Percentiles rank a stretch among this genome's conserved stretches.
These are phyloP conservation scores for Stichodactyla mertensii DNA, from an alignment of 64 coral and sea anemone genomes.

Conservation along the genomic window DNA sequence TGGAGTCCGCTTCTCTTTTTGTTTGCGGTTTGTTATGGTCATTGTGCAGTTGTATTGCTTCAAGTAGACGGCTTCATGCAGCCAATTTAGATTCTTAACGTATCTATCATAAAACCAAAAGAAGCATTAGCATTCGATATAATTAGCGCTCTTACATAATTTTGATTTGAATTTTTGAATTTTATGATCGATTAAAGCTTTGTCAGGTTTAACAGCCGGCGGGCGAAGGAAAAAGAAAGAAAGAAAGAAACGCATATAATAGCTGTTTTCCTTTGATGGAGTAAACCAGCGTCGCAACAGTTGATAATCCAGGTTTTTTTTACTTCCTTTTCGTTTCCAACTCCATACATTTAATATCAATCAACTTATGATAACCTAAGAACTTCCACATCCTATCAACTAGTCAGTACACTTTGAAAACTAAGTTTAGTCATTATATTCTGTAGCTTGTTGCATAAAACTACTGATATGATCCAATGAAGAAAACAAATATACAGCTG, in stretches of 20 bases:
- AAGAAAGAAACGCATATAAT: neutral
- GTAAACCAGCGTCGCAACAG: neutral
- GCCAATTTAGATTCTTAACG: neutral
- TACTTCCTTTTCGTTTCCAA: neutral
- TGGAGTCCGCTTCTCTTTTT: too few relatives aligned
- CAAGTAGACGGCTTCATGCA: neutral
- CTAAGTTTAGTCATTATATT: neutral
- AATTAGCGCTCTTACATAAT: neutral
- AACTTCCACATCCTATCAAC: neutral
- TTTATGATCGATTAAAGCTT: neutral
- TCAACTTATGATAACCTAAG: neutral
- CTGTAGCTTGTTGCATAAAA: neutral
- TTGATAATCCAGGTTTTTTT: neutral
- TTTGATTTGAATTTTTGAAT: neutral
- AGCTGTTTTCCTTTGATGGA: neutral
- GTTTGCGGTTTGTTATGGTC: too few relatives aligned
- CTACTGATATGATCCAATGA: neutral
- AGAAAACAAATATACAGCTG: neutral
- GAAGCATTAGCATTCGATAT: neutral
- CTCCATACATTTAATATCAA: neutral
- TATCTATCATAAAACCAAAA: neutral
- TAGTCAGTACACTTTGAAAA: neutral
- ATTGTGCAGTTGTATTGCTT: too few relatives aligned
- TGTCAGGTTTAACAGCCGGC: neutral
- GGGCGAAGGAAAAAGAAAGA: neutral